Conservation (phyloP, 2,888 invertebrate genomes). For the Hermaeophaga mercurialis region DNA sequence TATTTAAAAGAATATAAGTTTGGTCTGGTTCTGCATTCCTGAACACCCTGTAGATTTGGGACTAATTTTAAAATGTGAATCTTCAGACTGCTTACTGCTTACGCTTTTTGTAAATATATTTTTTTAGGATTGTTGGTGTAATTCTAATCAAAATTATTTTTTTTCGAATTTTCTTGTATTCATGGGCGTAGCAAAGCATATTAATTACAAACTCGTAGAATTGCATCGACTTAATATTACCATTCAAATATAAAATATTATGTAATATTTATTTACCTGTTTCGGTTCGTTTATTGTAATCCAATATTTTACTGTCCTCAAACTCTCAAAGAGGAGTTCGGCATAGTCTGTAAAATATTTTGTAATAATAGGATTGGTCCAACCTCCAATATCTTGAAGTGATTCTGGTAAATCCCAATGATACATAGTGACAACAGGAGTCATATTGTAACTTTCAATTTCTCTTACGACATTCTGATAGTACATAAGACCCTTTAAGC, state of each 20-base stretch:
- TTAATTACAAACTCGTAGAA: too few relatives aligned
- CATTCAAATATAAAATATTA: too few relatives aligned
- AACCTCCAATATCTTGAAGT: slow-evolving; percentile 61
- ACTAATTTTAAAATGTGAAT: too few relatives aligned
- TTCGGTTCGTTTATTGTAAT: slow-evolving; percentile 62
- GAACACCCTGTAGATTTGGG: too few relatives aligned
- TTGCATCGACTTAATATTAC: too few relatives aligned
- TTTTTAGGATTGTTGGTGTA: not conserved
- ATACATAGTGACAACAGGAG: slow-evolving; percentile 33
- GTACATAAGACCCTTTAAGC: slow-evolving; percentile 55
- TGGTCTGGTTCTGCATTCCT: too few relatives aligned
- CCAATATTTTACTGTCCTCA: slow-evolving; percentile 61
- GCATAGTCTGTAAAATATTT: slow-evolving; percentile 67
- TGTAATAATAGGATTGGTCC: slow-evolving; percentile 66
- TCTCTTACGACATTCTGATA: slow-evolving; percentile 33
- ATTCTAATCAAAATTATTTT: not conserved
- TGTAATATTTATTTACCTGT: slow-evolving; percentile 44
- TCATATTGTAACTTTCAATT: slow-evolving; percentile 21
- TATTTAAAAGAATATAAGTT: too few relatives aligned
- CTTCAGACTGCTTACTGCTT: too few relatives aligned
- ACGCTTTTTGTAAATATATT: too few relatives aligned
- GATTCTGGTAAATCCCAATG: slow-evolving; percentile 67
- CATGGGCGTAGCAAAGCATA: too few relatives aligned
- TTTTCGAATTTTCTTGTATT: not conserved
- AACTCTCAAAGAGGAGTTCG: slow-evolving; percentile 59